Conservation (phyloP, 2,888 invertebrate genomes). For the Spodoptera picta region DNA sequence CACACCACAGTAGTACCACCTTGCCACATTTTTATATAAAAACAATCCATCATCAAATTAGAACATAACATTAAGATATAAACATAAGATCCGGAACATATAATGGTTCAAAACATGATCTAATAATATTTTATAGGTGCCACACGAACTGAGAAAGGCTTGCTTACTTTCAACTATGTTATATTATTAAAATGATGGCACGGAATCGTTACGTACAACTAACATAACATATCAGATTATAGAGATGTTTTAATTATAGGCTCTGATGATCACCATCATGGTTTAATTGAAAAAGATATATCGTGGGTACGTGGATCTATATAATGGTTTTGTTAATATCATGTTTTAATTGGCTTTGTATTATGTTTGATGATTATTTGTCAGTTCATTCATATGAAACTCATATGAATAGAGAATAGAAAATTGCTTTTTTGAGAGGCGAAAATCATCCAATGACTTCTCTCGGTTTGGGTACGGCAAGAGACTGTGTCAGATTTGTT, state of each 20-base stretch:
- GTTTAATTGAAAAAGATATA: conserved; percentile 31
- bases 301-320: too few relatives aligned
- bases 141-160: conserved; percentile 24
- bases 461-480: too few relatives aligned
- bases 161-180: conserved; percentile 17
- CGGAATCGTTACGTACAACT: conserved; percentile 34
- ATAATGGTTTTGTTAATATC: conserved; percentile 20
- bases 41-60: too few relatives aligned
- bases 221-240: conserved; percentile 30
- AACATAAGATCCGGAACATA: conserved; percentile 18
- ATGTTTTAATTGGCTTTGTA: conserved; percentile 2
- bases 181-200: conserved; percentile 44
- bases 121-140: conserved; percentile 17
- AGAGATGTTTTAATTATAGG: conserved; percentile 32
- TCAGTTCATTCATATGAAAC: too few relatives aligned
- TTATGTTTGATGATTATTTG: too few relatives aligned
- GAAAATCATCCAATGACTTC: too few relatives aligned
- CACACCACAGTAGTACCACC: too few relatives aligned
- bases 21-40: too few relatives aligned
- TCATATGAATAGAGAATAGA: too few relatives aligned
- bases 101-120: conserved; percentile 4
- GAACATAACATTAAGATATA: too few relatives aligned
- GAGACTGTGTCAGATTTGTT: too few relatives aligned
- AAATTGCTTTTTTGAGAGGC: too few relatives aligned
- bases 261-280: conserved; percentile 21